Evolutionary conservation across 2,797 vertebrate species (phyloP).

Genomic region (Etheostoma perlongum): DNA sequence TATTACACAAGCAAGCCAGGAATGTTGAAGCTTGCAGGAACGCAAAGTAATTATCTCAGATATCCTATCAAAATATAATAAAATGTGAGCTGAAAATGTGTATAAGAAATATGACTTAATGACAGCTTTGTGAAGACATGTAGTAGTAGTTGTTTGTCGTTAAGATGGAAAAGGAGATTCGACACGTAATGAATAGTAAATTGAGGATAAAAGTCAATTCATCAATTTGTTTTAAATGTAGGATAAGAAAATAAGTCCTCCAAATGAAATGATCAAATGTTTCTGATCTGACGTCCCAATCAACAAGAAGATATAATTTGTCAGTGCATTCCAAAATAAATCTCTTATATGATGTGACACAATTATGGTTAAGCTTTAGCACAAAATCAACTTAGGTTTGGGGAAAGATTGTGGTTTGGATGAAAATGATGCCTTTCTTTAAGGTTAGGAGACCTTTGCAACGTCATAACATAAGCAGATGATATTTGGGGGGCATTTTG

Average conservation of each 20-base stretch:
- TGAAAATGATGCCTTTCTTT: too few species aligned
- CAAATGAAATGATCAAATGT: background rate
- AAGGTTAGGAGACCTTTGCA: too few species aligned
- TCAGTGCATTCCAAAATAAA: too few species aligned
- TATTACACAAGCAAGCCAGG: constrained; percentile 14
- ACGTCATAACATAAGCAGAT: background rate
- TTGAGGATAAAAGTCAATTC: background rate
- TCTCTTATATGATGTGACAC: too few species aligned
- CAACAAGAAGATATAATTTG: too few species aligned
- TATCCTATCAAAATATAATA: constrained; percentile 35
- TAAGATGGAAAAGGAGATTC: background rate
- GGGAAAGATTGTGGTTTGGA: too few species aligned
- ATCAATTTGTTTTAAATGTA: background rate
- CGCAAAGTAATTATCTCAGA: constrained; percentile 1
- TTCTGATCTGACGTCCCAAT: too few species aligned
- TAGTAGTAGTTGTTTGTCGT: constrained; percentile 7
- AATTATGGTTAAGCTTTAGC: too few species aligned
- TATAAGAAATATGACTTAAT: background rate
- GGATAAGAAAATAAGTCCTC: background rate
- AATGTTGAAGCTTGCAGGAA: constrained; percentile 22
- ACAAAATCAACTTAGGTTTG: too few species aligned
- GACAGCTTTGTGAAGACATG: background rate
- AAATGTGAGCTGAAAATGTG: background rate
- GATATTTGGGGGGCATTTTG: background rate
- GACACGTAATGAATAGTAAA: background rate